Percentiles rank a stretch among this genome's conserved stretches.
Conservation (phyloP, 2,113 vertebrate species). For the Engraulis encrasicolus region DNA sequence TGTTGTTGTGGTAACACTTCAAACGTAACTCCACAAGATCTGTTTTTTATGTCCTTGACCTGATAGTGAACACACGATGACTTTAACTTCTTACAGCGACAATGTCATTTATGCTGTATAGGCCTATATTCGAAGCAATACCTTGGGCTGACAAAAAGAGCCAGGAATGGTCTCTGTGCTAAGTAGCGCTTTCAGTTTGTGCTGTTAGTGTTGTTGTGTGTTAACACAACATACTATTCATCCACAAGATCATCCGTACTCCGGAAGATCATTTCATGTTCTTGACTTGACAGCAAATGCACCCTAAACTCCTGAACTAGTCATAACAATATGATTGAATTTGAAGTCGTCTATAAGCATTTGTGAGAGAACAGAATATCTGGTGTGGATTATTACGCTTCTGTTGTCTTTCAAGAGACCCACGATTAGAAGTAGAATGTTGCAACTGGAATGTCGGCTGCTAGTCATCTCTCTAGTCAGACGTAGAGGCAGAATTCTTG, state of each 20-base stretch:
- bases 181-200: too few species aligned
- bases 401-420: background rate
- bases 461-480: background rate
- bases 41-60: background rate
- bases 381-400: background rate
- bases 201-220: too few species aligned
- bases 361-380: background rate
- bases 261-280: too few species aligned
- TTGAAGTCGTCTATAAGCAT: background rate
- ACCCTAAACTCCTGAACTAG: too few species aligned
- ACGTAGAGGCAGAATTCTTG: background rate
- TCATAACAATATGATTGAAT: too few species aligned
- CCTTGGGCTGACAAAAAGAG: too few species aligned
- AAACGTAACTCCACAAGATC: background rate
- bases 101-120: background rate
- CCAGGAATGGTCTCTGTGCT: too few species aligned
- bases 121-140: too few species aligned
- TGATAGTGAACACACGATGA: background rate
- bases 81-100: background rate
- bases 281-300: too few species aligned
- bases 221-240: too few species aligned
- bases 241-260: too few species aligned
- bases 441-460: background rate
- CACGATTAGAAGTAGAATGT: background rate
- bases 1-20: background rate